Base-by-base conservation (phyloP, 2,797 vertebrate species). In the Darevskia mixta region DNA sequence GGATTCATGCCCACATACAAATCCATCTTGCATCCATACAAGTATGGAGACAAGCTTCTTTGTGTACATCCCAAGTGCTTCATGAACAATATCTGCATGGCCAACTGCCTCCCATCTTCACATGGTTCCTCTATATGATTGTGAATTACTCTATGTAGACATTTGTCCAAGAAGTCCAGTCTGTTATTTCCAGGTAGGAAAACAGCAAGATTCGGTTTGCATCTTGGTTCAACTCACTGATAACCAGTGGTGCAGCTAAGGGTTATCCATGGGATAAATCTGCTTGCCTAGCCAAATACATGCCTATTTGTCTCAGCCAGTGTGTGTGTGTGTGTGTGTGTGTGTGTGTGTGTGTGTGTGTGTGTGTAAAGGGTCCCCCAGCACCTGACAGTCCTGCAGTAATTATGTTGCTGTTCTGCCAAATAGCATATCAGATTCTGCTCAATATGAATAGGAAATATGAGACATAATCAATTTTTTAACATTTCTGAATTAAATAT, bases 401-500 rank as follows among this genome's bases (percentile, higher is more conserved):
- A 86, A 79, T 64, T 75, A 43, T 82, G 13, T 25, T 79, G 27
- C 67, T 27, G 0, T 75, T 11, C 82, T 58, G 73, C 32, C 87
- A 91, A 41, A 86, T 27, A 55, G 55, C 10, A 35, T 82, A 82
- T 55, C 45, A 90, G 90, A 90, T 90, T 3, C 2, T 86, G 4
- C 32, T 66, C 78, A 35, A 89, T 89, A 78, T 58, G 84, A 17
- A 8, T 86, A 77, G 82, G 4, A 81, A 29, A 0, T 77, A 13
- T 29, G 0, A 88, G 43, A 79, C 49, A 86, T 43, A 92, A 86
- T 13, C 90, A 91, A 27, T 90, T 86, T 87, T 93, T 92, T 87
- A 82, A 91, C 87, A 88, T 87, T 87, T 89, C 9, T 77, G 11
- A 67, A 7, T 82, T 88, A 77, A 83, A 78, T 84, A 61, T 83